A percentile compares a stretch with the other conserved stretches of the same genome.
phyloP scores from a whole-genome alignment of 2,888 invertebrate genomes.

The Salticus scenicus region DNA sequence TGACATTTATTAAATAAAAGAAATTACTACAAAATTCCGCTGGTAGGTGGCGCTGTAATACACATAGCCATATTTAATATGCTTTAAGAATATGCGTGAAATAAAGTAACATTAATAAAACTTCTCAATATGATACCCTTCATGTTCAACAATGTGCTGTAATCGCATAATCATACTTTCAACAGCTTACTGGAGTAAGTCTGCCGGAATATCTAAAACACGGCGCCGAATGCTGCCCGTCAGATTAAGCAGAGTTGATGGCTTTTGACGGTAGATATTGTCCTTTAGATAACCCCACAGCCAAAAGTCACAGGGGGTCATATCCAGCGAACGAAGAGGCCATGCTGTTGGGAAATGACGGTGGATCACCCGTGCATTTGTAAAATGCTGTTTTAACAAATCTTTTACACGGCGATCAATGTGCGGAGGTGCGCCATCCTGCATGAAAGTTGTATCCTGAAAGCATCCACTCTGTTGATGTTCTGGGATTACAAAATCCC shows the following conservation, averaged over 20 bases:
- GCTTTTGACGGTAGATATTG: background rate
- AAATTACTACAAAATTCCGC: too few species aligned
- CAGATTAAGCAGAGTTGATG: background rate
- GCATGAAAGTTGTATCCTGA: constrained; percentile 1
- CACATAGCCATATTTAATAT: too few species aligned
- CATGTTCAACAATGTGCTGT: constrained; percentile 20
- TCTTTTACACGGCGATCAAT: background rate
- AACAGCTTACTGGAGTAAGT: background rate
- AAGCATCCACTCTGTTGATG: constrained; percentile 5
- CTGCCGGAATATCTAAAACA: constrained; percentile 7
- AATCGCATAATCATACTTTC: constrained; percentile 10
- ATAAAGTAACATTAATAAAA: too few species aligned
- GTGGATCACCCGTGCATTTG: constrained; percentile 3
- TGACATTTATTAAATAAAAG: too few species aligned
- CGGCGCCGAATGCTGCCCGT: constrained; percentile 5
- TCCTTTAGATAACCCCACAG: background rate
- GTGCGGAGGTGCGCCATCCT: background rate
- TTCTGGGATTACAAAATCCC: constrained; percentile 27
- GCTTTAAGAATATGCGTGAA: too few species aligned
- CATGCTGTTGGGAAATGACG: constrained; percentile 6
- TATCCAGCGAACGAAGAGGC: constrained; percentile 1
- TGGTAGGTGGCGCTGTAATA: too few species aligned
- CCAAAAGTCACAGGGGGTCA: background rate
- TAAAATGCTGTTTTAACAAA: constrained; percentile 6
- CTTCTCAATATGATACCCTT: too few species aligned